These are phyloP conservation scores for Trachelus iudaicus DNA, from an alignment of 2,888 invertebrate species.

Conservation along the genomic window DNA sequence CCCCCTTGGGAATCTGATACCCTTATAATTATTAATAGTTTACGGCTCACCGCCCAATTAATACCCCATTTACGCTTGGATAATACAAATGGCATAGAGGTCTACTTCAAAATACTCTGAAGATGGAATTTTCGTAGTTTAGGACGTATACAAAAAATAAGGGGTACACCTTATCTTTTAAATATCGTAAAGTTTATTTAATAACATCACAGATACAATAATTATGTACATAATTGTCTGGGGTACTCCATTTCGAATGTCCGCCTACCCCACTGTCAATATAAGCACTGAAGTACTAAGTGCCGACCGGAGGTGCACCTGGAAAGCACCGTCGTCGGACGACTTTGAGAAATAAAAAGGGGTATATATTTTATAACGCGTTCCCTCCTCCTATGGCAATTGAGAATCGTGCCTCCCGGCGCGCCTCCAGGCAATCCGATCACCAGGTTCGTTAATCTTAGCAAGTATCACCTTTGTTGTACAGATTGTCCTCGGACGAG, in stretches of 20 bases:
- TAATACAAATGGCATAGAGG: background rate
- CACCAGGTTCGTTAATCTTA: background rate
- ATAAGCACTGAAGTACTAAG: conserved; percentile 57
- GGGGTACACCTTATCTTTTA: conserved; percentile 31
- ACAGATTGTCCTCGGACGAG: conserved; percentile 59
- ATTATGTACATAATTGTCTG: conserved; percentile 60
- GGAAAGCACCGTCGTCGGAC: conserved; percentile 36
- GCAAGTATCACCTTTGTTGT: conserved; percentile 31
- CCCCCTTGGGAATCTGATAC: background rate
- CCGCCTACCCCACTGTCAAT: conserved; percentile 45
- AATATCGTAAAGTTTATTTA: conserved; percentile 63
- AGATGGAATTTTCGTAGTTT: background rate
- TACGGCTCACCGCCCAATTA: background rate
- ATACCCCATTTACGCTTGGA: background rate
- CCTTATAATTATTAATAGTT: background rate
- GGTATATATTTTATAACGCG: conserved; percentile 18
- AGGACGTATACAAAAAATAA: background rate
- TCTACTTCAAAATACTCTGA: background rate
- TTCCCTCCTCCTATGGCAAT: conserved; percentile 11
- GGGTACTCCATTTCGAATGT: conserved; percentile 23
- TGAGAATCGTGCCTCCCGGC: conserved; percentile 22
- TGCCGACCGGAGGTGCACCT: conserved; percentile 48
- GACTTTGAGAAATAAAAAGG: conserved; percentile 30
- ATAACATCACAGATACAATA: conserved; percentile 65
- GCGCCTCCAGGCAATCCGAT: background rate